Base-by-base conservation (phyloP, 2,797 vertebrate species). In the Mormyrops attenuatus region DNA sequence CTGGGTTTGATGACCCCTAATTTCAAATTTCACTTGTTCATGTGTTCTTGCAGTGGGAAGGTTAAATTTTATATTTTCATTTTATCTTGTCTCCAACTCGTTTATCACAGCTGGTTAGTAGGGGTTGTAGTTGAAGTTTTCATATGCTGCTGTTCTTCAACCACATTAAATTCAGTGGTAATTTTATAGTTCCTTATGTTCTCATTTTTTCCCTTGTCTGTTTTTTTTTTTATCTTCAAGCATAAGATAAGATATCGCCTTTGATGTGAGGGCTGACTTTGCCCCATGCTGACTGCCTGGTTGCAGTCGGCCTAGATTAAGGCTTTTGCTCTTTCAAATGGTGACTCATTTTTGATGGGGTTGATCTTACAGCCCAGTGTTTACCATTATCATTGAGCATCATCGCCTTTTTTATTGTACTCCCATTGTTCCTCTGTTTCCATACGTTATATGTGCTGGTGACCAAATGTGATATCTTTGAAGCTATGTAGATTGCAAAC, bases 201-300 rank as follows among this genome's bases (percentile, higher is more conserved):
- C 55, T 87, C 17, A 26, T 44, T 80, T 82, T 88, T 63, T 82
- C 49, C 66, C 41, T 22, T 93, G 92, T 53, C 91, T 89, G 94
- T 92, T 94, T 93, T 92, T 22, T 11, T 93, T 92, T 92, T n/a
- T 53, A 57, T 80, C 34, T 41, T 93, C 86, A 91, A 93, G 91
- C 92, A 91, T 90, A 88, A 95, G 96, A 97, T 96, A 95, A 96
- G 95, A 96, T 96, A 95, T 93, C 91, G 91, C 90, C 91, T 96
- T 96, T 96, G 94, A 96, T 95, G 95, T 93, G 89, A 86, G 88
- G 88, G 90, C 89, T 95, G 95, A 97, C 96, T 96, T 96, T 96
- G 96, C 52, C 92, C 95, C 90, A 89, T 91, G 91, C 88, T 90
- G 92, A 92, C 44, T 89, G 91, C 90, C 92, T 96, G 94, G 95